Evolutionary conservation across 2,888 invertebrate species (phyloP), one percentile per base, ranked within the genome.

Genomic region (Willowsia nigromaculata): DNA sequence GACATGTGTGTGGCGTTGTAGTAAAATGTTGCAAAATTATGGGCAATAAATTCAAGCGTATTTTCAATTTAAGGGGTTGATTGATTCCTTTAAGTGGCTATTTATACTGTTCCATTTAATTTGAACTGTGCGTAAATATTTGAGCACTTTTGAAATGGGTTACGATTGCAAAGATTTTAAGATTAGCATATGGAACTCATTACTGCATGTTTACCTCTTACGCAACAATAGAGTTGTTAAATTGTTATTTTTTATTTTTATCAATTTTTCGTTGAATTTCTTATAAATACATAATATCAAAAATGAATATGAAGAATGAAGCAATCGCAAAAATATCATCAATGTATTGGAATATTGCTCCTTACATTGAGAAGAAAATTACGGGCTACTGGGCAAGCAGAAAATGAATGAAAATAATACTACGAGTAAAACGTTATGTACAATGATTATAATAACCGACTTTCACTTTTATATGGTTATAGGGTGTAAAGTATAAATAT

Each of bases 1-100:
- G 80, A 71, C 65, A 37, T 62, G 83, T 83, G 82, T 82, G 68
- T 50, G 68, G 68, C 53, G 47, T 40, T 82, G 30, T 30, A 65
- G 65, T 65, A 65, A 82, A 78, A 59, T 80, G 82, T 71, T 53
- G 71, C 18, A 50, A 53, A 83, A 71, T 71, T 33, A 71, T 13
- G 43, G 33, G 4, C 71, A 37, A 71, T 50, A 83, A 37, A 53
- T 27, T 18, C 2, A 50, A 30, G n/a, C 40, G 5, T 59, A 13
- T 7, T 80, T 80, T 37, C 37, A 25, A 74, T 74, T 27, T 47
- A 27, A 6, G n/a, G 27, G 40, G 5, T 59, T 80, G 80, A 80
- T 80, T 80, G 80, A 80, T 80, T 80, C 40, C 37, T 59, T 50
- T n/a, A 59, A 76, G 47, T 53, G 30, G 76, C 30, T 76, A 53